Base-by-base conservation (phyloP, 1,140 invertebrate genomes). In the Drosophila carrolli region DNA sequence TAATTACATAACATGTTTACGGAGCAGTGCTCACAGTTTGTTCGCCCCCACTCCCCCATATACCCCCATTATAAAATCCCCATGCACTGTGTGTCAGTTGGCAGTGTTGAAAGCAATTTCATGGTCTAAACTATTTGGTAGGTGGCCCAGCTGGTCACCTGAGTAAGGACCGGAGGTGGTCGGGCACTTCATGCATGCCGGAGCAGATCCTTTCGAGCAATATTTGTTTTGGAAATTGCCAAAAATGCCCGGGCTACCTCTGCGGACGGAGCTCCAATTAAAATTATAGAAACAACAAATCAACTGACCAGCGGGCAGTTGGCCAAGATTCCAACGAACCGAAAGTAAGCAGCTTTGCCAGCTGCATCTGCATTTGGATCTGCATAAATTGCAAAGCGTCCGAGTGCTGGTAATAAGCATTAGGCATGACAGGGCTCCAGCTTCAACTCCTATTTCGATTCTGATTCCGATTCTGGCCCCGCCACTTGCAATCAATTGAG, bases 221-320 rank as follows among this genome's bases (percentile, higher is more conserved):
- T 89, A 89, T 89, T 90, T 89, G 84, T 85, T 78, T 85, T 75
- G 81, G 62, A 89, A 90, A 89, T 90, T 89, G 80, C 84, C 70
- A 81, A 88, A 83, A 77, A 76, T 80, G 63, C 46, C 54, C 50
- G 8, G n/a, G 13, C 37, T 29, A n/a, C 35, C 41, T 47, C 10
- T 65, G n/a, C 5, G 19, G 38, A 23, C 55, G 56, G 60, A 54
- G 84, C 84, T 78, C 54, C 84, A 84, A 88, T 88, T 89, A 88
- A 88, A 89, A 89, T 84, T 88, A 89, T 71, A 89, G 88, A 84
- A 89, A 90, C 80, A 86, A 61, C 65, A 81, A 84, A 89, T 84
- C 76, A 76, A 83, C 68, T 70, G 50, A 7, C 59, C 56, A 47
- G 13, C 51, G 70, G 53, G 71, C 63, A 75, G 56, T 61, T 54